A percentile compares a stretch with the other conserved stretches of the same genome.
Evolutionary conservation across 35 echinoderm and acorn worm genomes (phyloP).

Genomic region (Diadema setosum): DNA sequence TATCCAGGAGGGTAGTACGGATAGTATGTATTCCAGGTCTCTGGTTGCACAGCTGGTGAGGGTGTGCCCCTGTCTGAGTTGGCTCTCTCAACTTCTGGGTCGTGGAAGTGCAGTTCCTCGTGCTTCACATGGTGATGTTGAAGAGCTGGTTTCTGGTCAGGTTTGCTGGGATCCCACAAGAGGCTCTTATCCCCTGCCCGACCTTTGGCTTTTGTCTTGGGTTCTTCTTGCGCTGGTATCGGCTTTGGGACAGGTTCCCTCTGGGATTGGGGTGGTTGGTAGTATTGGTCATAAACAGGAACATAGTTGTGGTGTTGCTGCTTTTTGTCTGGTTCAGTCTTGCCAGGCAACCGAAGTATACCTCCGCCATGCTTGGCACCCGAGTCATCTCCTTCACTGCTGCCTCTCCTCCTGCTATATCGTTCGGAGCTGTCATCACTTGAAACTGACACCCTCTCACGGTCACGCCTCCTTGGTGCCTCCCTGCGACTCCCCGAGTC

Average conservation of each 20-base stretch:
- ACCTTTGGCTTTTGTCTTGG: not conserved
- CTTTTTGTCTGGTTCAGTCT: not conserved
- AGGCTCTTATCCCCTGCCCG: not conserved
- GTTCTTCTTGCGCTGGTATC: not conserved
- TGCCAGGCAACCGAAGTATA: conserved; percentile 6
- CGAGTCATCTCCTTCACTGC: not conserved
- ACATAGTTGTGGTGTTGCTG: conserved; percentile 1
- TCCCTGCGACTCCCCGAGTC: not conserved
- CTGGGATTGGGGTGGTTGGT: not conserved
- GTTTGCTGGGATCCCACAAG: conserved; percentile 43
- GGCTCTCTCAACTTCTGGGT: not conserved
- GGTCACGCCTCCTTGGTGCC: not conserved
- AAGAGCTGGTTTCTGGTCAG: conserved; percentile 23
- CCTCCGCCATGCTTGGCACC: conserved; percentile 10
- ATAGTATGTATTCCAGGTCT: not conserved
- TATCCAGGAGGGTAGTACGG: not conserved
- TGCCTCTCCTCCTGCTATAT: not conserved
- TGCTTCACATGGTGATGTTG: not conserved
- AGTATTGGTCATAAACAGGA: conserved; percentile 27
- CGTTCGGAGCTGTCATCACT: not conserved
- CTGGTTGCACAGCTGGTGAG: not conserved
- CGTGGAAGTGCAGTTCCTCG: conserved; percentile 13
- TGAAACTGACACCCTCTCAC: not conserved
- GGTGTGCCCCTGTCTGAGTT: not conserved
- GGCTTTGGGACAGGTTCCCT: not conserved